A percentile compares a stretch with the other conserved stretches of the same genome.
phyloP scores from a whole-genome alignment of 2,888 invertebrate genomes.

The Mycalesis mineus region DNA sequence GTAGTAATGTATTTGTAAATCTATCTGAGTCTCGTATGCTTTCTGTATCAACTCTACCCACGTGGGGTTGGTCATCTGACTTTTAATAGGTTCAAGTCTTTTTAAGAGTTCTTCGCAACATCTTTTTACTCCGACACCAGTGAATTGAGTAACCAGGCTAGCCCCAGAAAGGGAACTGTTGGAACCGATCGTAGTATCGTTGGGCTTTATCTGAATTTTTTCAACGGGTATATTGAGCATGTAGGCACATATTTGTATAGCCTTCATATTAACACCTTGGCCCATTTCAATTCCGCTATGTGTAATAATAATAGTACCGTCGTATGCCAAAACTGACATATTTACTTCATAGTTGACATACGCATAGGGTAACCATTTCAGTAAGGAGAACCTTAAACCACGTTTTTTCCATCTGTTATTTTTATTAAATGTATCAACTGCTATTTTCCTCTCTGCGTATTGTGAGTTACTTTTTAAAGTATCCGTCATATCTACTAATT shows the following conservation, averaged over 20 bases:
- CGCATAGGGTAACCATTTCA: constrained; percentile 74
- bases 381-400: constrained; percentile 79
- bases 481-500: constrained; percentile 64
- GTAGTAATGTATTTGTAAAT: constrained; percentile 44
- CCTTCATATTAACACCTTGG: constrained; percentile 85
- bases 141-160: constrained; percentile 81
- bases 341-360: constrained; percentile 54
- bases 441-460: constrained; percentile 65
- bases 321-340: constrained; percentile 80
- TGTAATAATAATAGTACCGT: constrained; percentile 80
- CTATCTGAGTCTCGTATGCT: constrained; percentile 45
- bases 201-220: constrained; percentile 81
- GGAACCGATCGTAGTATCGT: constrained; percentile 78
- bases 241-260: constrained; percentile 81
- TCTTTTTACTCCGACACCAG: constrained; percentile 70
- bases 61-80: constrained; percentile 50
- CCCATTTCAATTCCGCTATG: constrained; percentile 84
- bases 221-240: constrained; percentile 80
- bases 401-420: constrained; percentile 85
- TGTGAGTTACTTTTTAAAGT: constrained; percentile 72
- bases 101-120: constrained; percentile 65
- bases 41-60: constrained; percentile 69
- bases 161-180: constrained; percentile 82
- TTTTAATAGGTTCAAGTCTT: constrained; percentile 59
- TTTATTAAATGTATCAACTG: constrained; percentile 75